Base-by-base conservation (phyloP, 2,888 invertebrate species). In the Tubulanus polymorphus region DNA sequence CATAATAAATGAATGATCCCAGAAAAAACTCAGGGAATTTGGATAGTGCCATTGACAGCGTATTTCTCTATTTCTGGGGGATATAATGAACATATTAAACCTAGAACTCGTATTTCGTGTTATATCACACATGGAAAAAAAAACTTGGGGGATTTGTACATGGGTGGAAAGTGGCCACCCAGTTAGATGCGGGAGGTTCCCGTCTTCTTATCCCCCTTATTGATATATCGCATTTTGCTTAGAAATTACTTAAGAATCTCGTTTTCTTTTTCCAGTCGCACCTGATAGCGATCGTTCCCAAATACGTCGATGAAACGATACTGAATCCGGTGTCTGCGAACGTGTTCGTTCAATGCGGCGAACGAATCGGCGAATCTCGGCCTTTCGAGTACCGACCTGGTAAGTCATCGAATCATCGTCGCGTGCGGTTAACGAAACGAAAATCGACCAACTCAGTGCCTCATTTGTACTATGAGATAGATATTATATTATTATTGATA, bases 251-350 rank as follows among this genome's bases (percentile, higher is more conserved):
- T 48, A 20, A 48, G 56, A 32, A 49, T 30, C 60, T 56, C 54
- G 45, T 73, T 63, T n/a, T 48, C 55, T 29, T 48, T 60, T 64
- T 71, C 37, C 68, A 81, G 81, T 79, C 79, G 10, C 81, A 81
- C 60, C 60, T 81, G 59, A 76, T 81, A 10, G 79, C 78, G 63
- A 69, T 61, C 28, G 69, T 81, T 29, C 81, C 81, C 3, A 63
- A 72, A 10, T 81, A 79, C 62, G 63, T 61, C 6, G 63, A 66
- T 32, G 48, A 61, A 29, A 47, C 56, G 25, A 59, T 74, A 2
- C 51, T 63, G n/a, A 63, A 64, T n/a, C 67, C 72, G 2, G 70
- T 71, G 2, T 63, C 57, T 1, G 74, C 73, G 15, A 74, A 76
- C 59, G 66, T 81, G 20, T 69, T 78, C 0, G 73, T 80, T 3